Conservation (phyloP, 2,888 invertebrate species). For the Panopea generosa region DNA sequence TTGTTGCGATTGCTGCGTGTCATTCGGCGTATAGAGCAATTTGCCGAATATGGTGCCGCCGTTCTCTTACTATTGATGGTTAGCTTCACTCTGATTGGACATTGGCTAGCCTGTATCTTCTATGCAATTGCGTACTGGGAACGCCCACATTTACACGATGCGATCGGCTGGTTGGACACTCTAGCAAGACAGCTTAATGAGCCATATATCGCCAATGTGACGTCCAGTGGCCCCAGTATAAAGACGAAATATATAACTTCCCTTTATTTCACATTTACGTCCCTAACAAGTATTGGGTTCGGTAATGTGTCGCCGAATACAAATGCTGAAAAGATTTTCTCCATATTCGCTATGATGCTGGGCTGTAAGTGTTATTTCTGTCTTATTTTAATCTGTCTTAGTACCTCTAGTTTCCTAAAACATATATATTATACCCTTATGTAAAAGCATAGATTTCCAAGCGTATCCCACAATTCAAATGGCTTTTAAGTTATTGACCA, state of each 20-base stretch:
- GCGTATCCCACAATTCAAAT: background rate
- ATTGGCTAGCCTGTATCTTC: conserved; percentile 85
- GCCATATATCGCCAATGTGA: conserved; percentile 82
- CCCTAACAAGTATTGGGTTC: conserved; percentile 85
- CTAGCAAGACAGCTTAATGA: conserved; percentile 79
- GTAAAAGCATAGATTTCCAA: background rate
- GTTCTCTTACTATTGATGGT: conserved; percentile 84
- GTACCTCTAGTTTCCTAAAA: too few relatives aligned
- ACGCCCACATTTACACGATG: conserved; percentile 76
- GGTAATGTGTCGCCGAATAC: conserved; percentile 85
- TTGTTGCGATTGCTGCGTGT: conserved; percentile 84
- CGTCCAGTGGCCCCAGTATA: conserved; percentile 83
- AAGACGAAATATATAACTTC: conserved; percentile 84
- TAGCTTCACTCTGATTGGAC: conserved; percentile 84
- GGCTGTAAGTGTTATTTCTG: conserved; percentile 85
- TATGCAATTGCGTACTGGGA: conserved; percentile 85
- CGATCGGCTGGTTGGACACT: conserved; percentile 80
- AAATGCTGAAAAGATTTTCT: conserved; percentile 85
- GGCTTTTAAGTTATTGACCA: background rate
- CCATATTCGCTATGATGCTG: conserved; percentile 85
- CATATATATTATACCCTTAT: background rate
- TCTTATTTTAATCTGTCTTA: too few relatives aligned
- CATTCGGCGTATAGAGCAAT: conserved; percentile 84
- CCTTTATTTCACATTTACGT: conserved; percentile 85
- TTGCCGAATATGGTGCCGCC: conserved; percentile 85